These are phyloP conservation scores for Drosophila trapezifrons DNA, from an alignment of 1,140 invertebrate genomes.

Conservation along the genomic window DNA sequence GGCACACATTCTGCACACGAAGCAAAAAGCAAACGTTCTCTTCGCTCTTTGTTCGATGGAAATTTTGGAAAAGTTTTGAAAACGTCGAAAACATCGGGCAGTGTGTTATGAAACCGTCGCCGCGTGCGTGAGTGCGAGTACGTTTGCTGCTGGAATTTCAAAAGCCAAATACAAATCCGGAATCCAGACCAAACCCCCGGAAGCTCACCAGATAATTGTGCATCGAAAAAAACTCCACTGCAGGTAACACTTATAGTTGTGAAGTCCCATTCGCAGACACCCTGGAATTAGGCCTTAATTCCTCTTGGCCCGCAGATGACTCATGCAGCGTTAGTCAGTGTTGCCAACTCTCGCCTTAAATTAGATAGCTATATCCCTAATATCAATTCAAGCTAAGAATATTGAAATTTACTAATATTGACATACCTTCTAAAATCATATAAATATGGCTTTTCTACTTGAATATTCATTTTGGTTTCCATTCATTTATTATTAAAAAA, in stretches of 20 bases:
- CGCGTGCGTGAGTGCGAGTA: conserved; percentile 41
- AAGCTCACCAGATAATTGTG: conserved; percentile 1
- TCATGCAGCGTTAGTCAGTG: conserved; percentile 9
- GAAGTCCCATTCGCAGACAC: not conserved
- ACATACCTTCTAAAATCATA: no score
- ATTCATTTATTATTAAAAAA: not conserved
- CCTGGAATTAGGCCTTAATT: conserved; percentile 3
- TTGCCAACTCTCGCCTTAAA: not conserved
- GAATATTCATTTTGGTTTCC: not conserved
- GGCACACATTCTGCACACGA: conserved; percentile 1
- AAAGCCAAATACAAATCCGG: not conserved
- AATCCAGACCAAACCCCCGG: not conserved
- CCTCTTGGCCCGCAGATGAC: conserved; percentile 6
- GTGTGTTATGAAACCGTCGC: conserved; percentile 51
- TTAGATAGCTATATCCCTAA: not conserved
- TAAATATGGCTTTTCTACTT: no score
- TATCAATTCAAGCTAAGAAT: not conserved
- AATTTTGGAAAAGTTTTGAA: conserved; percentile 54
- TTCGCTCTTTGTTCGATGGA: conserved; percentile 10
- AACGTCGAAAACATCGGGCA: conserved; percentile 10
- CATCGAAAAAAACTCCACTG: not conserved
- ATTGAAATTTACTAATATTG: no score
- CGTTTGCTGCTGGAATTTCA: conserved; percentile 4
- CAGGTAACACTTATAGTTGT: conserved; percentile 5
- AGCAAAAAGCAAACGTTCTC: conserved; percentile 1